Conservation (phyloP, 2,113 vertebrate genomes). For the Megatriorchis doriae region DNA sequence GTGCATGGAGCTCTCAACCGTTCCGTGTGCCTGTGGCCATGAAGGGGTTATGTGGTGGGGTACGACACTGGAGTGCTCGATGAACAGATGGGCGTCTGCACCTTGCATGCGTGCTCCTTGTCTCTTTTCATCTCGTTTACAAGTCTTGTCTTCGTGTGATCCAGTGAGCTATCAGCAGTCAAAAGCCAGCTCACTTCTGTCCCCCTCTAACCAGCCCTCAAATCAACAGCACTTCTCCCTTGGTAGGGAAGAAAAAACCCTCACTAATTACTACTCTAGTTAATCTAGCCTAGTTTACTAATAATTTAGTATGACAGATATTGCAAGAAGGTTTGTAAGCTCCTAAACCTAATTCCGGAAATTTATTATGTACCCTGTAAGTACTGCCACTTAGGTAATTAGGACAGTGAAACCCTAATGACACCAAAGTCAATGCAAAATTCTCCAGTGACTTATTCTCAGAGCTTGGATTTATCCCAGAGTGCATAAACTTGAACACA, state of each 20-base stretch:
- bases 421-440: neutral
- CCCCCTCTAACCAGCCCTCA: neutral
- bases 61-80: rapidly evolving
- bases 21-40: rapidly evolving
- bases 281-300: neutral
- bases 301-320: neutral
- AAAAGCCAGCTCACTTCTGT: neutral
- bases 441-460: neutral
- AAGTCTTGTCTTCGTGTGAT: rapidly evolving
- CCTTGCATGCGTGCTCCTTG: neutral
- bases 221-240: neutral
- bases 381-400: neutral
- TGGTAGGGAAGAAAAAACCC: neutral
- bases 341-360: neutral
- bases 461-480: neutral
- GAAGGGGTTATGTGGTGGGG: neutral
- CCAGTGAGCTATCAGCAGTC: neutral
- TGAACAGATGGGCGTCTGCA: neutral
- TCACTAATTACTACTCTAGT: neutral
- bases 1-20: rapidly evolving
- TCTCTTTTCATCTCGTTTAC: neutral
- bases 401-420: neutral
- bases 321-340: neutral
- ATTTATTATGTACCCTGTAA: neutral
- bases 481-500: neutral